Evolutionary conservation across 1,140 invertebrate species (phyloP), one percentile per base, ranked within the genome.

Genomic region (Zaprionus ghesquierei): DNA sequence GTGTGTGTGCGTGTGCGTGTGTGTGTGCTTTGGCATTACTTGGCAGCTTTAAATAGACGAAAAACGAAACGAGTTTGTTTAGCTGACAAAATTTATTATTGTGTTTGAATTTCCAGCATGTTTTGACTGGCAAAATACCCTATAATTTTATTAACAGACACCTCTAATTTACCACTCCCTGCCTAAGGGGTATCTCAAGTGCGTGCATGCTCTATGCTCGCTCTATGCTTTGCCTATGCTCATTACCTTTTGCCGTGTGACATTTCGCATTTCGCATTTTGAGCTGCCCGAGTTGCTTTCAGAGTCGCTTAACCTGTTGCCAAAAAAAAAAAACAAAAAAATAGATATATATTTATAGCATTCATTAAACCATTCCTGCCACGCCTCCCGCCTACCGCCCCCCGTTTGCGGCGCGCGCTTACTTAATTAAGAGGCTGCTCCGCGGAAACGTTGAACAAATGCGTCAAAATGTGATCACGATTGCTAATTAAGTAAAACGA

Each of bases 221-320:
- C 33, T 4, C 9, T 51, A n/a, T 18, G 5, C 18, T 56, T 65
- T 60, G 58, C 62, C 58, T 22, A 50, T 71, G 22, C 70, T 53
- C 1, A 56, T 55, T 31, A 66, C 27, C 41, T 50, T 59, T 63
- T 25, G 56, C 56, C 33, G 46, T 54, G 69, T 70, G 59, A 68
- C 64, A 68, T 65, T 75, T 65, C 31, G 61, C 64, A 68, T 65
- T 75, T 65, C 31, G 61, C 55, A 55, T 71, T 60, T 55, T 65
- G 62, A 60, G 75, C 35, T 41, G 35, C 13, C n/a, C 35, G n/a
- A 41, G n/a, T 41, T 41, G 35, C n/a, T 41, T 41, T 38, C n/a
- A n/a, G 35, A 63, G 68, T 71, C 31, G 75, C 65, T 60, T 68
- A 82, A 84, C 80, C 76, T 69, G 79, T 82, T 81, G 79, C 75